Conservation (phyloP, 2,113 vertebrate species). For the Oostethus manadensis region DNA sequence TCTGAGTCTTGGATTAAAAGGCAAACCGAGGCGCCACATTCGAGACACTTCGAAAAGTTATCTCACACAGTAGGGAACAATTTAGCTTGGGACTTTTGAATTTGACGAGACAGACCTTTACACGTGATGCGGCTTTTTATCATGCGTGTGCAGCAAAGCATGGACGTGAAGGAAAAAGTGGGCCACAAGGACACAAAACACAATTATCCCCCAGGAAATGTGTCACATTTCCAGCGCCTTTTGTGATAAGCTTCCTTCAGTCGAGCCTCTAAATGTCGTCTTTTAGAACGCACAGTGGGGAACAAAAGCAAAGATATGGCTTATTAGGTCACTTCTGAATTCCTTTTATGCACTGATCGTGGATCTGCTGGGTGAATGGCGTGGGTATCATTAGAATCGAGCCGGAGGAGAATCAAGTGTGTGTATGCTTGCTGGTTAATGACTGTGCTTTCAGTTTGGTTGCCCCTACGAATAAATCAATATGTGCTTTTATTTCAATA, state of each 20-base stretch:
- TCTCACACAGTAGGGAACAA: conserved; percentile 26
- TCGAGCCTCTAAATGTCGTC: conserved; percentile 29
- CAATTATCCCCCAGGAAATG: conserved; percentile 59
- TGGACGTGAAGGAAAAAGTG: conserved; percentile 52
- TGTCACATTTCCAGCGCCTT: conserved; percentile 59
- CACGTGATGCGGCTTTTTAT: conserved; percentile 47
- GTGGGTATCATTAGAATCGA: conserved; percentile 58
- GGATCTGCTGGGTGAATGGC: conserved; percentile 49
- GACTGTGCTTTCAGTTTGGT: conserved; percentile 37
- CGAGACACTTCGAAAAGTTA: conserved; percentile 38
- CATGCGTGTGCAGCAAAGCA: conserved; percentile 49
- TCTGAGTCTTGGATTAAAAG: conserved; percentile 45
- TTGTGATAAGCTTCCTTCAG: conserved; percentile 60
- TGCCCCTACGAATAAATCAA: conserved; percentile 18
- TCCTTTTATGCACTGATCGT: conserved; percentile 42
- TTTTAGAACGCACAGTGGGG: conserved; percentile 43
- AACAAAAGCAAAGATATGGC: conserved; percentile 47
- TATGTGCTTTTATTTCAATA: conserved; percentile 21
- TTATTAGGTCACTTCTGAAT: conserved; percentile 55
- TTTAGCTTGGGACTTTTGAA: conserved; percentile 23
- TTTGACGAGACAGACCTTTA: conserved; percentile 39
- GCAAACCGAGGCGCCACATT: conserved; percentile 41
- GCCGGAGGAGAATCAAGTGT: conserved; percentile 27
- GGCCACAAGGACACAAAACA: conserved; percentile 59
- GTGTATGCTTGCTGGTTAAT: conserved; percentile 23